These are phyloP conservation scores for Microcebus ravelobensis DNA, from an alignment of 2,113 vertebrate genomes.

Conservation along the genomic window DNA sequence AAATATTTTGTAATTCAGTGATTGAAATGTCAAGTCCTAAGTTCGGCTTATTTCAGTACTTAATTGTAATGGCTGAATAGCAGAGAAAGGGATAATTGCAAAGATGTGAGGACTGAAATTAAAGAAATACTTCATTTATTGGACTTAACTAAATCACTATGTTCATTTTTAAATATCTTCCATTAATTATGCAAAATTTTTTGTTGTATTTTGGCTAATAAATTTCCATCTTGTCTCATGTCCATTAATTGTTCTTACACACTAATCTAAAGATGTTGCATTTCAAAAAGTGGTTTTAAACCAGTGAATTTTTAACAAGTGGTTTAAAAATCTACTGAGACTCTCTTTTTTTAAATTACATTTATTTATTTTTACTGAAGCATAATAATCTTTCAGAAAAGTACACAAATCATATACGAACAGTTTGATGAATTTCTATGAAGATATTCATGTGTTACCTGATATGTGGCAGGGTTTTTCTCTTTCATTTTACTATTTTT, in stretches of 20 bases:
- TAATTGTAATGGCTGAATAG: not conserved
- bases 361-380: constrained; percentile 2
- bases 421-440: not conserved
- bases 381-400: not conserved
- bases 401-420: not conserved
- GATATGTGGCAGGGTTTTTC: not conserved
- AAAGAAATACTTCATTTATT: not conserved
- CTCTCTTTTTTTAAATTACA: not conserved
- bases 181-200: not conserved
- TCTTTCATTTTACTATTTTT: not conserved
- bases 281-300: not conserved
- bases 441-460: not conserved
- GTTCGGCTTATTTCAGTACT: not conserved
- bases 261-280: not conserved
- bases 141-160: not conserved
- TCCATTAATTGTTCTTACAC: not conserved
- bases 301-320: not conserved
- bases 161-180: not conserved
- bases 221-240: not conserved
- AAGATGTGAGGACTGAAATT: not conserved
- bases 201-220: not conserved
- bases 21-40: not conserved
- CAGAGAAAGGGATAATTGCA: not conserved
- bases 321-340: constrained; percentile 27
- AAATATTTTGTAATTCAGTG: constrained; percentile 2